phyloP scores from a whole-genome alignment of 1,140 invertebrate species.

The Lysiphlebus fabarum region DNA sequence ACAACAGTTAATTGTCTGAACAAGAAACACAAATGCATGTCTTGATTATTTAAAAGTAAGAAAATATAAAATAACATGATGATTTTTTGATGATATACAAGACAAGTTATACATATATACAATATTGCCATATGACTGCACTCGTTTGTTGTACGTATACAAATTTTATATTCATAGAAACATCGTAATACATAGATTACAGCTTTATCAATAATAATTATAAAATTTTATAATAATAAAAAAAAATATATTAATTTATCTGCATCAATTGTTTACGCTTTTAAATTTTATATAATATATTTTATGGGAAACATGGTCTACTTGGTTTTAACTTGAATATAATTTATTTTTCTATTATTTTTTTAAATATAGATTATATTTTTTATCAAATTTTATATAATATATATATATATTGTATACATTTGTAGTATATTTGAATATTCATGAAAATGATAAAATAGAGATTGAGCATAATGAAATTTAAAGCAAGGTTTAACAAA shows the following conservation, averaged over 20 bases:
- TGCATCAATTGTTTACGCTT: slow-evolving; percentile 17
- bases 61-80: slow-evolving; percentile 7
- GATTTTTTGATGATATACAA: no score
- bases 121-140: slow-evolving; percentile 1
- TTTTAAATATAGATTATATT: not conserved
- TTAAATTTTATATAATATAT: slow-evolving; percentile 18
- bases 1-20: no score
- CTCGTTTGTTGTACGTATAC: slow-evolving; percentile 2
- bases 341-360: not conserved
- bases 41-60: not conserved
- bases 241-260: no score
- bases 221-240: no score
- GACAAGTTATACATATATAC: not conserved
- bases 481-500: slow-evolving; percentile 49
- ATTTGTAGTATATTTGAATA: slow-evolving; percentile 48
- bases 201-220: no score
- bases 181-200: no score
- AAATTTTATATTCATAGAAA: no score
- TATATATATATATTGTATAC: no score
- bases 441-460: slow-evolving; percentile 54
- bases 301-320: slow-evolving; percentile 39
- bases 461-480: slow-evolving; percentile 54
- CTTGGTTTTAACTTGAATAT: slow-evolving; percentile 27
- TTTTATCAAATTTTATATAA: no score
- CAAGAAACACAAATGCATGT: not conserved